Conservation (phyloP, 2,113 vertebrate species). For the Ibidorhyncha struthersii region DNA sequence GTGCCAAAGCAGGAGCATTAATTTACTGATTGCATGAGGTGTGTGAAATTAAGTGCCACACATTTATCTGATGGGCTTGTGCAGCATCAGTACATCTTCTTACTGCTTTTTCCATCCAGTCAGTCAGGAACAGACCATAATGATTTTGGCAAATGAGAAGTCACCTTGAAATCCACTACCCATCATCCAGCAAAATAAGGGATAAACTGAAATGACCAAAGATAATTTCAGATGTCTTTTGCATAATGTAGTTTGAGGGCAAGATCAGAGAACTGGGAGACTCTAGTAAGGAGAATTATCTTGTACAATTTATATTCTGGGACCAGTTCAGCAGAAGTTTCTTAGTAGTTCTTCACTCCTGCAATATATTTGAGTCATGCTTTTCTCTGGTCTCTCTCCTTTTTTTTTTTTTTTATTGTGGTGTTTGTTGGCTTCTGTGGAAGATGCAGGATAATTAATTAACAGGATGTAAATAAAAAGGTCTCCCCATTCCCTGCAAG, state of each 20-base stretch:
- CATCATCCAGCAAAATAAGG: neutral
- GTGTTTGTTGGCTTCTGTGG: neutral
- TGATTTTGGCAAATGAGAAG: neutral
- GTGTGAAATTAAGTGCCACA: conserved; percentile 37
- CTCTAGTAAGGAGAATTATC: neutral
- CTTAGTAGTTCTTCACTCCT: neutral
- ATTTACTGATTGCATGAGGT: conserved; percentile 34
- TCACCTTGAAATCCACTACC: conserved; percentile 51
- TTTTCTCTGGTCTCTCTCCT: neutral
- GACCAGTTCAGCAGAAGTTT: neutral
- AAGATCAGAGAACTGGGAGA: neutral
- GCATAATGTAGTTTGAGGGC: conserved; percentile 2
- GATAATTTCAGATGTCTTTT: conserved; percentile 29
- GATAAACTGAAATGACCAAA: conserved; percentile 34
- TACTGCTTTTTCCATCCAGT: neutral
- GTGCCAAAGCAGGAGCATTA: neutral
- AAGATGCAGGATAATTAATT: neutral
- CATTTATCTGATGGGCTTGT: neutral
- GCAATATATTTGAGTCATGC: neutral
- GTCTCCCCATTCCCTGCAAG: neutral
- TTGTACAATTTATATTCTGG: neutral
- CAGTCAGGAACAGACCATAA: neutral
- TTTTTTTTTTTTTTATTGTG: neutral
- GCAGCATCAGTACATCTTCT: neutral
- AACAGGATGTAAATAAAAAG: neutral